Percentiles rank a stretch among this genome's conserved stretches.
phyloP scores from a whole-genome alignment of 2,797 vertebrate genomes.

The Notoglanidium macrostoma region DNA sequence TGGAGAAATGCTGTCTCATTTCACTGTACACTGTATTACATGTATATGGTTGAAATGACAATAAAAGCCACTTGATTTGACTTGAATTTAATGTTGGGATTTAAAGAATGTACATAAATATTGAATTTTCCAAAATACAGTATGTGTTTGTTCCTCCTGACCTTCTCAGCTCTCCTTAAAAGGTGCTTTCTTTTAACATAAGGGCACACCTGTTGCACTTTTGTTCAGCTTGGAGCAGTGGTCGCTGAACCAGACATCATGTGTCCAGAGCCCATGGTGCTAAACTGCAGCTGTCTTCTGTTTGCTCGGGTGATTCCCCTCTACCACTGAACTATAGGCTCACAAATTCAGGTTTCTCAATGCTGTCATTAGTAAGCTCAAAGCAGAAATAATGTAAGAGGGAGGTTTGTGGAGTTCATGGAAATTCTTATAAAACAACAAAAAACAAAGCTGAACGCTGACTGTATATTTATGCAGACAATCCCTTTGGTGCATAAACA shows the following conservation, averaged over 20 bases:
- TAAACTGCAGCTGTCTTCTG: slow-evolving; percentile 52
- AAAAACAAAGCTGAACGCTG: neutral
- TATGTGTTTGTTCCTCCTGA: slow-evolving; percentile 7
- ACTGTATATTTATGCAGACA: neutral
- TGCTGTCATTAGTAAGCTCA: slow-evolving; percentile 4
- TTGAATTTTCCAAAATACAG: neutral
- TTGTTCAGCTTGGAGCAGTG: slow-evolving; percentile 64
- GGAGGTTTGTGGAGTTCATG: neutral
- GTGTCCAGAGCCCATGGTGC: slow-evolving; percentile 41
- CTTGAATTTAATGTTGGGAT: neutral
- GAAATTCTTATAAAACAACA: neutral
- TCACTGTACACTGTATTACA: no score
- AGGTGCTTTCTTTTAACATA: slow-evolving; percentile 41
- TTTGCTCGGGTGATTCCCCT: slow-evolving; percentile 40
- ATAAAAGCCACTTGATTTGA: no score
- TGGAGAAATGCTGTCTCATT: no score
- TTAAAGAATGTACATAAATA: neutral
- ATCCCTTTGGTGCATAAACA: neutral
- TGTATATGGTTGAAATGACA: no score
- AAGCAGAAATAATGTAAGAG: neutral
- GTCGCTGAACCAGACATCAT: slow-evolving; percentile 52
- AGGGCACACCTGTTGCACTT: slow-evolving; percentile 76
- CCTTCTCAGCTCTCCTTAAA: slow-evolving; percentile 39
- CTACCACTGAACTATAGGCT: slow-evolving; percentile 11
- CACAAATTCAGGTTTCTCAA: slow-evolving; percentile 22